phyloP scores from a whole-genome alignment of 2,888 invertebrate genomes.

The Oxytorus armatus region DNA sequence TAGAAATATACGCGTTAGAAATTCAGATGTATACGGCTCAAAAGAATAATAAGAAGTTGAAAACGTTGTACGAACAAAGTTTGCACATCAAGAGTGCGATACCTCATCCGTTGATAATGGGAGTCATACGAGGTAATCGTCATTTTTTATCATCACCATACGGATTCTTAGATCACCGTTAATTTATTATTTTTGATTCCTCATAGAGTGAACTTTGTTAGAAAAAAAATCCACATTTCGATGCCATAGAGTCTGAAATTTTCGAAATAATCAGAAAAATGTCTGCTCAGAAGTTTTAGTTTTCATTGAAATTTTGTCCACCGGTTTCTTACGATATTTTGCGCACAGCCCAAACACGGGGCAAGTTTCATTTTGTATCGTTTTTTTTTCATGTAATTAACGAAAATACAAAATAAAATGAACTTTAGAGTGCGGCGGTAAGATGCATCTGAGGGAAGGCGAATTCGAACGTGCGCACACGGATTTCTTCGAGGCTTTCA shows the following conservation, averaged over 20 bases:
- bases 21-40: constrained; percentile 99
- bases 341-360: too few relatives aligned
- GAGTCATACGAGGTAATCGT: constrained; percentile 95
- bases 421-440: constrained; percentile 96
- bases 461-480: constrained; percentile 99
- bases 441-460: constrained; percentile 99
- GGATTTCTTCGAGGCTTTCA: constrained; percentile 99
- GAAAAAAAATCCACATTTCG: too few relatives aligned
- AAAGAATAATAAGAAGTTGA: constrained; percentile 99
- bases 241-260: too few relatives aligned
- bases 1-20: constrained; percentile 99
- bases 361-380: background rate
- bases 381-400: background rate
- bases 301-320: too few relatives aligned
- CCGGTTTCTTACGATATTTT: too few relatives aligned
- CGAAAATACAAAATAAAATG: constrained; percentile 32
- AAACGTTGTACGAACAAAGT: constrained; percentile 98
- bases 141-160: background rate
- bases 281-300: too few relatives aligned
- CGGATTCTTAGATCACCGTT: background rate
- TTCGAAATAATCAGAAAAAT: too few relatives aligned
- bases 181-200: constrained; percentile 1
- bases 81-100: constrained; percentile 99
- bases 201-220: background rate
- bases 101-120: constrained; percentile 99